phyloP scores from a whole-genome alignment of 2,113 vertebrate genomes.

The Pyxicephalus adspersus region DNA sequence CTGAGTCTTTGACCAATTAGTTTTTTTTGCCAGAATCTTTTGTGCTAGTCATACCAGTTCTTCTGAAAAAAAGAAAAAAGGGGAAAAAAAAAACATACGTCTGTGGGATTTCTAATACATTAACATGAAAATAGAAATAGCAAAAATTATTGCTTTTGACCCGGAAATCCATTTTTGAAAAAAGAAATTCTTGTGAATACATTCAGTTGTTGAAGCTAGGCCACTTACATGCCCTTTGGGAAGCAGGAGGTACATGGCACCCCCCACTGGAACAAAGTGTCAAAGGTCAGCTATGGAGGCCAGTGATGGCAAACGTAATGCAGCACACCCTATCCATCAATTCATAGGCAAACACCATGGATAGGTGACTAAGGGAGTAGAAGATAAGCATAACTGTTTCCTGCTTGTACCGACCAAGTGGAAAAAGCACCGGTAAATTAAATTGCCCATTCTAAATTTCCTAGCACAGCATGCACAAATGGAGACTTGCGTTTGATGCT shows the following conservation, averaged over 20 bases:
- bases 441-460: constrained; percentile 28
- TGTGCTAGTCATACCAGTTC: background rate
- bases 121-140: constrained; percentile 18
- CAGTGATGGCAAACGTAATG: background rate
- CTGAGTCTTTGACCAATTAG: constrained; percentile 7
- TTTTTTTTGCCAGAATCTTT: background rate
- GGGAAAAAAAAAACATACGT: too few species aligned
- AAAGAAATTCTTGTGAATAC: background rate
- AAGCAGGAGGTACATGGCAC: background rate
- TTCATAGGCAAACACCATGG: background rate
- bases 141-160: constrained; percentile 26
- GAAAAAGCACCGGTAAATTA: constrained; percentile 22
- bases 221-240: constrained; percentile 25
- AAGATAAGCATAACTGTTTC: constrained; percentile 4
- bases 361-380: background rate
- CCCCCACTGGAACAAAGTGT: background rate
- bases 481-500: constrained; percentile 3
- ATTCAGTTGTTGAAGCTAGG: constrained; percentile 39
- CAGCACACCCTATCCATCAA: constrained; percentile 2
- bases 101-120: background rate
- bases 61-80: background rate
- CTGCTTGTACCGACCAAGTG: constrained; percentile 42
- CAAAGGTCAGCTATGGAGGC: background rate
- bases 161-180: background rate
- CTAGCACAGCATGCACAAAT: background rate